Base-by-base conservation (phyloP, 2,888 invertebrate species). In the Anoncus sp. region DNA sequence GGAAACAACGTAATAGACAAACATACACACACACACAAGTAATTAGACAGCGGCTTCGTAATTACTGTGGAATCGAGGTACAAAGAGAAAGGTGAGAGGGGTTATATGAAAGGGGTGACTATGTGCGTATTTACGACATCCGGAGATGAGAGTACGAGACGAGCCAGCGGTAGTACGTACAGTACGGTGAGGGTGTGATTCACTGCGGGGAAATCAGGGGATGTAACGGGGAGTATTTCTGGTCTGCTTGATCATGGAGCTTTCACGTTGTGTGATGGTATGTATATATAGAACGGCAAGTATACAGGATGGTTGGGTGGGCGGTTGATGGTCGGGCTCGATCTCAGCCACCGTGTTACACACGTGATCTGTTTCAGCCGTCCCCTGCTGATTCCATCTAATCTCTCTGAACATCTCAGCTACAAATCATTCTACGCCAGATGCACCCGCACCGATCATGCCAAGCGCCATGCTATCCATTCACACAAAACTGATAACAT, bases 381-480 rank as follows among this genome's bases (percentile, higher is more conserved):
- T 35, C 31, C 62, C 35, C 59, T 47, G 27, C 51, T 38, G 65
- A 60, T 55, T 53, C 49, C 73, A 43, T 73, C 47, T 72, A 77
- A 77, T 74, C 70, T 60, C 59, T 20, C 47, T 40, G 70, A 70
- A 78, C 66, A 66, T 74, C 77, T 45, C 65, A 47, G 65, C 70
- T 55, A 66, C 77, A 71, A 78, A 78, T 78, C 74, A 74, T 69
- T 57, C 63, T 57, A 66, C 66, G 74, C 51, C 65, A 70, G 40
- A 27, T 22, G 70, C 67, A 66, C 55, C 38, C 45, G 35, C 38
- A 63, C 51, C 65, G 24, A 59, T 73, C 51, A 45, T 59, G 59
- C 73, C 77, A 55, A 60, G 6, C 38, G 12, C 27, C 40, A 27
- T n/a, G 43, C 31, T 22, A 53, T 69, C n/a, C 40, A 20, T 53